phyloP scores from a whole-genome alignment of 2,113 vertebrate genomes.

The Delphinus delphis region DNA sequence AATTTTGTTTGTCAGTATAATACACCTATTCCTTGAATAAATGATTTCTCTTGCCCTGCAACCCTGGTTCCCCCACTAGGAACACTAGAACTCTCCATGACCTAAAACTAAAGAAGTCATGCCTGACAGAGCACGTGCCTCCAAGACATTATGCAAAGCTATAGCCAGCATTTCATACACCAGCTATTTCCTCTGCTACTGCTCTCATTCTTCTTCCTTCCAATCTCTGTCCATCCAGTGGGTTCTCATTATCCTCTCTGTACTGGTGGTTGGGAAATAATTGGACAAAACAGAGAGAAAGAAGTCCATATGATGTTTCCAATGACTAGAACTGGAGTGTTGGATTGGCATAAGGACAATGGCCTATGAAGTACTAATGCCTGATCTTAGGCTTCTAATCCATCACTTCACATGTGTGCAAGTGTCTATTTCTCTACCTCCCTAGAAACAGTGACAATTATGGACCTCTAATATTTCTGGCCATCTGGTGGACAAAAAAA shows the following conservation, averaged over 20 bases:
- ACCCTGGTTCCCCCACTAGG: neutral
- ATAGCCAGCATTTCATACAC: too few relatives aligned
- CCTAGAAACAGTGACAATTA: neutral
- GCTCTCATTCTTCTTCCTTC: neutral
- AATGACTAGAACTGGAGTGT: rapidly evolving
- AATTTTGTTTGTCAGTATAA: neutral
- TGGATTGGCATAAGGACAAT: neutral
- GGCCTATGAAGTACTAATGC: neutral
- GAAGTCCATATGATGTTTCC: neutral
- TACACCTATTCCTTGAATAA: neutral
- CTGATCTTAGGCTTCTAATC: neutral
- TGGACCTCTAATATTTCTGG: neutral
- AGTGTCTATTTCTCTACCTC: neutral
- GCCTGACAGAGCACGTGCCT: rapidly evolving
- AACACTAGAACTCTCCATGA: neutral
- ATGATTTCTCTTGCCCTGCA: neutral
- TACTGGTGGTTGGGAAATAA: neutral
- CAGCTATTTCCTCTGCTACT: neutral
- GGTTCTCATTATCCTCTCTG: neutral
- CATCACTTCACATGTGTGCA: neutral
- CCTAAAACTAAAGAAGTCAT: neutral
- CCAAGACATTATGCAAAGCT: neutral
- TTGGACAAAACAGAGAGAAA: neutral
- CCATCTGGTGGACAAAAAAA: neutral
- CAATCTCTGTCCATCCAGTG: too few relatives aligned